Evolutionary conservation across 1,140 invertebrate genomes (phyloP).

Genomic region (Venturia canescens): DNA sequence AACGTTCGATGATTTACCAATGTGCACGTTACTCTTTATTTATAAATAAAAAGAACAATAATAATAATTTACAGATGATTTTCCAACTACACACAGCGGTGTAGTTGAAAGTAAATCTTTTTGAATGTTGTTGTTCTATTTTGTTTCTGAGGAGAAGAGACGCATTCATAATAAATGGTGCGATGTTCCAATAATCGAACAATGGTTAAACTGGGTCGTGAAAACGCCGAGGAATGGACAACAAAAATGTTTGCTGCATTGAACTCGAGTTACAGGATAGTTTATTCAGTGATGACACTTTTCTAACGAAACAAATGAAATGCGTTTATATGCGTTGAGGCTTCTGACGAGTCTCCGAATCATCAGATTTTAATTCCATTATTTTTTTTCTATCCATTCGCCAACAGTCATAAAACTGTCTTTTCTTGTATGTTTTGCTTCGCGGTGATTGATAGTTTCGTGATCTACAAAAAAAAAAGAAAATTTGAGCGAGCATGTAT

Average conservation of each 20-base stretch:
- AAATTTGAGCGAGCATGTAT: neutral
- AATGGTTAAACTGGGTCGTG: constrained; percentile 76
- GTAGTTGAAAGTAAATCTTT: no score
- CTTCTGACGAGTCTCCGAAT: no score
- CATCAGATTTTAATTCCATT: no score
- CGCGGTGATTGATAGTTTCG: constrained; percentile 3
- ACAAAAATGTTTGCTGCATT: constrained; percentile 70
- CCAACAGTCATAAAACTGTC: neutral
- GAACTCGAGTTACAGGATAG: constrained; percentile 50
- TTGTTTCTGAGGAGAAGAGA: constrained; percentile 57
- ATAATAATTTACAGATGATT: no score
- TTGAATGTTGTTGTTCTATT: no score
- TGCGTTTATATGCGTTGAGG: no score
- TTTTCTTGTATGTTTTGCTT: constrained; percentile 24
- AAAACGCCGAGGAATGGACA: constrained; percentile 74
- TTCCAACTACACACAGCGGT: no score
- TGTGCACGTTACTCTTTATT: no score
- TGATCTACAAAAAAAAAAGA: constrained; percentile 17
- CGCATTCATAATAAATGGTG: constrained; percentile 67
- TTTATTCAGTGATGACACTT: neutral
- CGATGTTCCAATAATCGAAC: constrained; percentile 75
- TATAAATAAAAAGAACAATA: no score
- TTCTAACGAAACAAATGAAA: no score
- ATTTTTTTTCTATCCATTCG: constrained; percentile 35
- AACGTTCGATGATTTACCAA: no score